These are phyloP conservation scores for Abramis brama DNA, from an alignment of 2,113 vertebrate species.

Conservation along the genomic window DNA sequence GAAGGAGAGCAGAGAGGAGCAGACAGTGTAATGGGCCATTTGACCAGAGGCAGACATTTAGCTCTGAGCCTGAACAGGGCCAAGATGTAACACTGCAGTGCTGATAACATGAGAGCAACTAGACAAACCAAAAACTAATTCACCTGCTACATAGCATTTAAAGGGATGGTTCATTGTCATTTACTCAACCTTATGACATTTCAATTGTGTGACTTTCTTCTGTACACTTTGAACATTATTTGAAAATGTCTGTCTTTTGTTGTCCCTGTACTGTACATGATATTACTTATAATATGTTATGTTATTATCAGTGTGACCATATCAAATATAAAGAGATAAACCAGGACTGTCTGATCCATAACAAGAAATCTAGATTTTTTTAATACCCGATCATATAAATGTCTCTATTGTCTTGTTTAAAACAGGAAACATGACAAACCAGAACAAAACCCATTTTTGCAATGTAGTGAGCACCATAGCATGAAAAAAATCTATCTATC, in stretches of 20 bases:
- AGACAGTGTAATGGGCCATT: slow-evolving; percentile 57
- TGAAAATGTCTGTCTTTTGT: neutral
- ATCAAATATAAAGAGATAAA: neutral
- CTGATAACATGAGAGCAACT: slow-evolving; percentile 7
- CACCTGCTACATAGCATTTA: neutral
- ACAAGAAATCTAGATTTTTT: neutral
- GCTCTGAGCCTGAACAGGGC: slow-evolving; percentile 36
- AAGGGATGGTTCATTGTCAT: neutral
- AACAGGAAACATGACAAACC: slow-evolving; percentile 21
- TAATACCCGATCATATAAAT: no score
- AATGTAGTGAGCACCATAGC: slow-evolving; percentile 2
- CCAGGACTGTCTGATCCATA: neutral
- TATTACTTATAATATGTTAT: neutral
- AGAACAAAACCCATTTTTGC: slow-evolving; percentile 11
- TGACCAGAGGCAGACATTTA: slow-evolving; percentile 58
- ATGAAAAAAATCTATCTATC: slow-evolving; percentile 17
- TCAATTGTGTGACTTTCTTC: neutral
- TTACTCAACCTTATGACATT: neutral
- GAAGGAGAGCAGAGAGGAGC: slow-evolving; percentile 47
- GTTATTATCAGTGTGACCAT: neutral
- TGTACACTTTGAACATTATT: no score
- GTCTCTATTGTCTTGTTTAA: slow-evolving; percentile 14
- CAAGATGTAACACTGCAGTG: neutral
- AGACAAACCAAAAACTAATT: neutral
- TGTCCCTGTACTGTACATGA: neutral